Evolutionary conservation across 2,797 vertebrate species (phyloP), one percentile per base, ranked within the genome.

Genomic region (Coregonus sp.): DNA sequence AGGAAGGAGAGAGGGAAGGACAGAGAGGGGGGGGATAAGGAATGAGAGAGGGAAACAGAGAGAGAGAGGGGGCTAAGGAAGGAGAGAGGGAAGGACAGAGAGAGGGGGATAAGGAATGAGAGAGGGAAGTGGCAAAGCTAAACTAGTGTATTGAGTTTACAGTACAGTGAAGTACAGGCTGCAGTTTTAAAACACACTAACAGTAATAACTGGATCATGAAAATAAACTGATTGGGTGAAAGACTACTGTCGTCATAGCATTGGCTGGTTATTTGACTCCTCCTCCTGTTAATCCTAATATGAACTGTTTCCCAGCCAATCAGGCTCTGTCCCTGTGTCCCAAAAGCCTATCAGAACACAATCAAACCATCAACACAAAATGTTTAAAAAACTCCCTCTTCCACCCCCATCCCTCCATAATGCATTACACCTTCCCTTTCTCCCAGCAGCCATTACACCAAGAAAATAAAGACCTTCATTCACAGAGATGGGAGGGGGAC

Each of bases 161-260:
- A 56, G 54, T 18, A 40, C 25, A 25, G 25, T 25, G 25, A 9
- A 56, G 54, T 40, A 40, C 40, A 40, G 40, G 40, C 40, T 40
- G 77, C 77, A 50, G 47, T 80, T 40, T 40, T 72, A 84, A 78
- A 85, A 80, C 87, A 86, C 84, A 84, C 83, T 54, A 85, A 79
- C 69, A 35, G 40, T 40, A 1, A 40, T 70, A 78, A 89, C 87
- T 89, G 87, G 88, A 78, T 93, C 89, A 91, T 76, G 70, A 63
- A 81, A 78, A 77, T 74, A 73, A 93, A 93, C 86, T 96, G 92
- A 95, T 85, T 95, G 95, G 93, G 95, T 95, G 96, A 97, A 96
- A 97, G 96, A 91, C 96, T 95, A 96, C 98, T 96, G 96, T 96
- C 95, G 95, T 99, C 98, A 99, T 99, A 99, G 97, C 97, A 99